A percentile compares a stretch with the other conserved stretches of the same genome.
Conservation (phyloP, 2,797 vertebrate genomes). For the Leptodactylus fallax region DNA sequence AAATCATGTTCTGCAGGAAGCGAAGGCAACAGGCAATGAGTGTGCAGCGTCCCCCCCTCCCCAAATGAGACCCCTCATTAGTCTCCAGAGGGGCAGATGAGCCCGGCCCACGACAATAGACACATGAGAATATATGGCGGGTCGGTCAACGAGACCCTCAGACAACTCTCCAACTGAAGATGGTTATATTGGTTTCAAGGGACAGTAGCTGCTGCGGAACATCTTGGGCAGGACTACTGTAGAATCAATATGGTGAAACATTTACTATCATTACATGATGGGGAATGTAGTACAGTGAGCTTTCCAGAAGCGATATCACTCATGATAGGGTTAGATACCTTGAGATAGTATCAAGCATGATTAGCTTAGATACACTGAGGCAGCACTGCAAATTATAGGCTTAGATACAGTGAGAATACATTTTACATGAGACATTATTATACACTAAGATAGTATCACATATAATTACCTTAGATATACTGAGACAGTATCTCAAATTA, state of each 20-base stretch:
- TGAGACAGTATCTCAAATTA: background rate
- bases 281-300: background rate
- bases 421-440: too few relatives aligned
- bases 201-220: constrained; percentile 6
- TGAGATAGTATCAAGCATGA: background rate
- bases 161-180: too few relatives aligned
- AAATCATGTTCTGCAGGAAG: constrained; percentile 50
- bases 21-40: constrained; percentile 50
- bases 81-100: constrained; percentile 43
- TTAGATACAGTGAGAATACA: too few relatives aligned
- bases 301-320: background rate
- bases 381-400: background rate
- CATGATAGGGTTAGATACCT: background rate
- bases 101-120: background rate
- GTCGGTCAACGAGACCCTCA: background rate
- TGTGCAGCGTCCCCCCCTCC: constrained; percentile 33
- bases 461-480: background rate
- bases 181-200: too few relatives aligned
- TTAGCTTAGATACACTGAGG: background rate
- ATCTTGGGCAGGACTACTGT: background rate
- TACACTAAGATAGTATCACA: background rate
- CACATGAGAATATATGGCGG: background rate
- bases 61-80: constrained; percentile 51
- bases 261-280: background rate
- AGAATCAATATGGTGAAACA: too few relatives aligned